phyloP scores from a whole-genome alignment of 35 echinoderm and acorn worm species.

The Ophioderma brevispina region DNA sequence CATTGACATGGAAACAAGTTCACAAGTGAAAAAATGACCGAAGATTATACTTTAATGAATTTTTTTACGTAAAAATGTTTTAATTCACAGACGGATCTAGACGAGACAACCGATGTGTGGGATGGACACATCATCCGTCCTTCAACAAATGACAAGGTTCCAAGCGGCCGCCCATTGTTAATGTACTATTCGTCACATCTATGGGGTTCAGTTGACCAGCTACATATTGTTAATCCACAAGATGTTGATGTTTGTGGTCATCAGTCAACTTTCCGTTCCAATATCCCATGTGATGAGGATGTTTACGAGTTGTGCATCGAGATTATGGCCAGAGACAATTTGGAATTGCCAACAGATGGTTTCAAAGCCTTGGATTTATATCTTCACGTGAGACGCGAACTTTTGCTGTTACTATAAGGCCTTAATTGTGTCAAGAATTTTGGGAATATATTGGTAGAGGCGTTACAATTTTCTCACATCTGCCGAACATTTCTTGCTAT shows the following conservation, averaged over 20 bases:
- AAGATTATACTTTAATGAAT: too few species aligned
- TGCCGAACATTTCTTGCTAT: too few species aligned
- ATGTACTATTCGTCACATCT: slow-evolving; percentile 44
- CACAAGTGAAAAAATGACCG: too few species aligned
- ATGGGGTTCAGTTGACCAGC: slow-evolving; percentile 24
- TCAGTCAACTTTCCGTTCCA: slow-evolving; percentile 34
- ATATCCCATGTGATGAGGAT: slow-evolving; percentile 50
- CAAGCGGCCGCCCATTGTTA: slow-evolving; percentile 42
- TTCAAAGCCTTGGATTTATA: not conserved
- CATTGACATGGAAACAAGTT: too few species aligned
- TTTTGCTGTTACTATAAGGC: too few species aligned
- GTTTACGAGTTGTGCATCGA: slow-evolving; percentile 62
- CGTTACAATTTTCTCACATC: too few species aligned
- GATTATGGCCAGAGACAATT: slow-evolving; percentile 36
- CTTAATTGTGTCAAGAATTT: too few species aligned
- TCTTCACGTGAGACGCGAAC: not conserved
- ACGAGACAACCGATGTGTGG: slow-evolving; percentile 35
- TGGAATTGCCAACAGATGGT: not conserved
- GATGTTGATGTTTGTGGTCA: slow-evolving; percentile 10
- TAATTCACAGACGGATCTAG: slow-evolving; percentile 36
- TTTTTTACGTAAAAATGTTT: too few species aligned
- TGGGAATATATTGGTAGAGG: too few species aligned
- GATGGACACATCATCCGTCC: slow-evolving; percentile 41
- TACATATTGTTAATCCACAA: not conserved
- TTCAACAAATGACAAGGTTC: slow-evolving; percentile 17